These are phyloP conservation scores for Python bivittatus DNA, from an alignment of 2,113 vertebrate species.

Conservation along the genomic window DNA sequence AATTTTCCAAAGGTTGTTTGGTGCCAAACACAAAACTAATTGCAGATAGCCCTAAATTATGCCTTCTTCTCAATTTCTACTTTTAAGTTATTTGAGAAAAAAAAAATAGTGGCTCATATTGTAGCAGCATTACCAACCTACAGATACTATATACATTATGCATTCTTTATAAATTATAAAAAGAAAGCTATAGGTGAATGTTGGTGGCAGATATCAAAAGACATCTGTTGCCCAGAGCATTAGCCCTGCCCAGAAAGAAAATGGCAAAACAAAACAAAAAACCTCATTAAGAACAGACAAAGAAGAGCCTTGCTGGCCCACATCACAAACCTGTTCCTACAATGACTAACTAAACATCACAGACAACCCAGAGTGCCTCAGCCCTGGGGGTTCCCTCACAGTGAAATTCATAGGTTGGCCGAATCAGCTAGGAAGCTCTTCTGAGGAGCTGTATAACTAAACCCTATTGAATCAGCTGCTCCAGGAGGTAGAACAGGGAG, in stretches of 20 bases:
- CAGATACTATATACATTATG: background rate
- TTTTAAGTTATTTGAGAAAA: background rate
- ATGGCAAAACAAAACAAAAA: background rate
- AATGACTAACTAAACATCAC: background rate
- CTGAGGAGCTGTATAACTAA: background rate
- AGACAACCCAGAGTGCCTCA: background rate
- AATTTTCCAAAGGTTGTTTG: background rate
- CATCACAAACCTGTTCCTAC: background rate
- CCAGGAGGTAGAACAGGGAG: background rate
- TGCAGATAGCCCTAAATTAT: background rate
- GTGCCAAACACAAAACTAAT: background rate
- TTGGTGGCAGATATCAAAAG: background rate
- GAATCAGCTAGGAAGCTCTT: background rate
- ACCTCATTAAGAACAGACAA: background rate
- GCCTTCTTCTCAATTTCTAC: background rate
- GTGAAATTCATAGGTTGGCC: too few relatives aligned
- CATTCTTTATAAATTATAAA: background rate
- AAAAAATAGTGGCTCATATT: background rate
- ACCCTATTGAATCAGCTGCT: background rate
- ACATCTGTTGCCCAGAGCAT: background rate
- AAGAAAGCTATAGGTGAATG: background rate
- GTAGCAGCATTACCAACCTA: background rate
- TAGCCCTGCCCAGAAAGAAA: background rate
- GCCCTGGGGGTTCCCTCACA: too few relatives aligned
- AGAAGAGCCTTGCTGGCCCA: background rate